Base-by-base conservation (phyloP, 2,888 invertebrate genomes). In the Hypsopygia costalis region DNA sequence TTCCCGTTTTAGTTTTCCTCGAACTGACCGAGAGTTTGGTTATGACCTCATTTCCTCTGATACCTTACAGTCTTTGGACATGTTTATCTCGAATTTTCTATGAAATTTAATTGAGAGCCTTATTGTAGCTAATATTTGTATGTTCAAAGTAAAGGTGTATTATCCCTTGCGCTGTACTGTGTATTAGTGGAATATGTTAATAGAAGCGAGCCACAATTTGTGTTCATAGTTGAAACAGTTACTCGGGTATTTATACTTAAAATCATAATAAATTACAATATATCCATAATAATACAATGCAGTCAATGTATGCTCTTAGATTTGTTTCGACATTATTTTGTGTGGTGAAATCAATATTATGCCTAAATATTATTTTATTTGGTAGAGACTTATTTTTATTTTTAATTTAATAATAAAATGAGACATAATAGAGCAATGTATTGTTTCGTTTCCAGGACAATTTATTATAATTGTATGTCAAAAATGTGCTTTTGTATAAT, bases 211-310 rank as follows among this genome's bases (percentile, higher is more conserved):
- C 86, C 86, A 85, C 86, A 65, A 78, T 80, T 83, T 88, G 88
- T 88, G 88, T 87, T 86, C 88, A 86, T 74, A 79, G 75, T 69
- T 58, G 71, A 75, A 81, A 76, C 82, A 71, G 78, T 75, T 64
- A 77, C 69, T 78, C 62, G 61, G 79, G 74, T 78, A 72, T 72
- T 61, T 64, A 60, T 58, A 62, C 65, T 62, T 62, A 63, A 46
- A 59, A 75, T 70, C 80, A 83, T 83, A 83, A 83, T 85, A 82
- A 81, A 69, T 65, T 66, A 12, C 67, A 69, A 70, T 73, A 70
- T 73, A 65, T 64, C 74, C 74, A 76, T 80, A 79, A 78, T 76
- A 77, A 64, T 56, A 60, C 41, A 46, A 65, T 61, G 54, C 71
- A 67, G 72, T 74, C 67, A 53, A 66, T 52, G 60, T 73, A 47